Evolutionary conservation across 2,113 vertebrate genomes (phyloP).

Genomic region (Desmodus rotundus): DNA sequence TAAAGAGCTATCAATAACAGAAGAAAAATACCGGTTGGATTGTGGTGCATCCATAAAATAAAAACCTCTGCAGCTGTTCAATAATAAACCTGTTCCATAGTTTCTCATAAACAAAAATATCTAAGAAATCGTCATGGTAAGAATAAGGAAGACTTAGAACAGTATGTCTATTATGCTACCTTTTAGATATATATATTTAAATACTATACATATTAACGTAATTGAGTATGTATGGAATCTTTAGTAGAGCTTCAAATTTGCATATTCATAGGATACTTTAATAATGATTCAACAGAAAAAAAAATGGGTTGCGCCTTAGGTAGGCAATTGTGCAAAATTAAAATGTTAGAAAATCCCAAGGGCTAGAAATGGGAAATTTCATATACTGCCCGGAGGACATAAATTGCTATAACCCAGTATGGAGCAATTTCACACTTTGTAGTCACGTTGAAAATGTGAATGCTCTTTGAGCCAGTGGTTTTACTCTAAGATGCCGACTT

Average conservation of each 20-base stretch:
- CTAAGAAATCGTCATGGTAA: background rate
- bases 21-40: background rate
- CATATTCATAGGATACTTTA: background rate
- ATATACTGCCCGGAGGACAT: background rate
- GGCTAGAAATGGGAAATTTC: background rate
- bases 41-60: background rate
- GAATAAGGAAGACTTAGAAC: background rate
- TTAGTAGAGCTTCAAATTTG: background rate
- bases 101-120: background rate
- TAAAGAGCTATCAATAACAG: background rate
- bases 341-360: background rate
- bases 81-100: background rate
- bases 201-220: background rate
- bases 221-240: background rate
- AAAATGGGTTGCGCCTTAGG: background rate
- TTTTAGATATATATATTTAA: background rate
- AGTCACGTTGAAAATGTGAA: background rate
- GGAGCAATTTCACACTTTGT: background rate
- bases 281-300: background rate
- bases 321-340: background rate
- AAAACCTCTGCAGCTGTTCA: background rate
- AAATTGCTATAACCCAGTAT: background rate
- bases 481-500: background rate
- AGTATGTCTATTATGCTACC: background rate
- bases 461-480: background rate